Evolutionary conservation across 2,888 invertebrate genomes (phyloP).

Genomic region (Aporophyla nigra): DNA sequence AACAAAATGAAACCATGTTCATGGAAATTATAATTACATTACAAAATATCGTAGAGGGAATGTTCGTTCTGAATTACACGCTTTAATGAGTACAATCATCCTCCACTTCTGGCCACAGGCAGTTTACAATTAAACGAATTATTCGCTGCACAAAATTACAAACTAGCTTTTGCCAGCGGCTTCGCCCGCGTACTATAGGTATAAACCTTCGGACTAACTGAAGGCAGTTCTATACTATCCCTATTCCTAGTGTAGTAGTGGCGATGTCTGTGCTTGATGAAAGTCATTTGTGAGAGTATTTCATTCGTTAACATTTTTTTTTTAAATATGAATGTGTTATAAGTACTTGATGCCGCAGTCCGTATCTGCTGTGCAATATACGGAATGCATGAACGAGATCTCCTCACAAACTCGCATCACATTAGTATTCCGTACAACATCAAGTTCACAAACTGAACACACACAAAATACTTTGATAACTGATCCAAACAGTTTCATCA

Average conservation of each 20-base stretch:
- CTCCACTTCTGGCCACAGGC: not conserved
- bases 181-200: too few species aligned
- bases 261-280: too few species aligned
- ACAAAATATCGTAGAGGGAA: slow-evolving; percentile 35
- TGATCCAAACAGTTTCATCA: slow-evolving; percentile 35
- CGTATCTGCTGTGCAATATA: not conserved
- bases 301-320: too few species aligned
- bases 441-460: slow-evolving; percentile 33
- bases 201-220: too few species aligned
- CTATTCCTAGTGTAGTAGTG: too few species aligned
- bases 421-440: slow-evolving; percentile 41
- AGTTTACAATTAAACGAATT: slow-evolving; percentile 13
- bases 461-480: slow-evolving; percentile 48
- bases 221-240: too few species aligned
- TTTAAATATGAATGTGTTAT: too few species aligned
- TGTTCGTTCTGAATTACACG: slow-evolving; percentile 25
- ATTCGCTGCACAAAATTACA: not conserved
- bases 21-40: slow-evolving; percentile 41
- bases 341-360: not conserved
- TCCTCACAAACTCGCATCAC: not conserved
- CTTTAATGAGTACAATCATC: slow-evolving; percentile 35
- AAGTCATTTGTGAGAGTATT: too few species aligned
- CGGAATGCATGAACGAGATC: not conserved
- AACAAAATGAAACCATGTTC: slow-evolving; percentile 42
- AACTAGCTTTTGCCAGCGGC: too few species aligned